Conservation (phyloP, 2,113 vertebrate genomes). For the Ptyas mucosa region DNA sequence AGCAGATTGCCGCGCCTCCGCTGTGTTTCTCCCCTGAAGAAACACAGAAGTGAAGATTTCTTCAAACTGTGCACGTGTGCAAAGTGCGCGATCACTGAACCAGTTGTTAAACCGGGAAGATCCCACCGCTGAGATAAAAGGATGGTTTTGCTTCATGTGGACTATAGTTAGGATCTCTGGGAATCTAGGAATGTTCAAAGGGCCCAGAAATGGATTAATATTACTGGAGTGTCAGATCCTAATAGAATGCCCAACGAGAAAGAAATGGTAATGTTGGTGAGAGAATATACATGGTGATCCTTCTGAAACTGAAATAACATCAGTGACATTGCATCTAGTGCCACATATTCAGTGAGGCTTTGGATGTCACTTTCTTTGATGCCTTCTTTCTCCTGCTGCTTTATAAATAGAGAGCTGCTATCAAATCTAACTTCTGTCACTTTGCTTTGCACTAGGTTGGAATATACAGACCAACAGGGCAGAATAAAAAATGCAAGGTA, state of each 20-base stretch:
- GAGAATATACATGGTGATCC: not conserved
- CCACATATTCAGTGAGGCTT: not conserved
- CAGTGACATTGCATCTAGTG: not conserved
- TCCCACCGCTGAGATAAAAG: not conserved
- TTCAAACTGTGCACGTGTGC: too few species aligned
- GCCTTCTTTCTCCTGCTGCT: not conserved
- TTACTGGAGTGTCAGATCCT: conserved; percentile 13
- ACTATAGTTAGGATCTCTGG: not conserved
- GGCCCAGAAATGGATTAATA: not conserved
- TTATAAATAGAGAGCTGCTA: not conserved
- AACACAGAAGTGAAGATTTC: too few species aligned
- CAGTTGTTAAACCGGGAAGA: too few species aligned
- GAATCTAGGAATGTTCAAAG: not conserved
- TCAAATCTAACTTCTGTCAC: not conserved
- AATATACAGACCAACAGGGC: conserved; percentile 88
- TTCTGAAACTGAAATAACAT: not conserved
- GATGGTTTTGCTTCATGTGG: not conserved
- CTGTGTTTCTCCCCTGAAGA: too few species aligned
- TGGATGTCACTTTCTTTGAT: not conserved
- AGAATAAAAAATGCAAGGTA: conserved; percentile 98
- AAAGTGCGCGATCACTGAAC: too few species aligned
- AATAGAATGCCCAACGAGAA: not conserved
- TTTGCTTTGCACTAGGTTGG: conserved; percentile 70
- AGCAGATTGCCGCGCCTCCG: too few species aligned
- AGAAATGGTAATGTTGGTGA: not conserved